A percentile compares a stretch with the other conserved stretches of the same genome.
Conservation (phyloP, 2,888 invertebrate species). For the Oscheius sp. region DNA sequence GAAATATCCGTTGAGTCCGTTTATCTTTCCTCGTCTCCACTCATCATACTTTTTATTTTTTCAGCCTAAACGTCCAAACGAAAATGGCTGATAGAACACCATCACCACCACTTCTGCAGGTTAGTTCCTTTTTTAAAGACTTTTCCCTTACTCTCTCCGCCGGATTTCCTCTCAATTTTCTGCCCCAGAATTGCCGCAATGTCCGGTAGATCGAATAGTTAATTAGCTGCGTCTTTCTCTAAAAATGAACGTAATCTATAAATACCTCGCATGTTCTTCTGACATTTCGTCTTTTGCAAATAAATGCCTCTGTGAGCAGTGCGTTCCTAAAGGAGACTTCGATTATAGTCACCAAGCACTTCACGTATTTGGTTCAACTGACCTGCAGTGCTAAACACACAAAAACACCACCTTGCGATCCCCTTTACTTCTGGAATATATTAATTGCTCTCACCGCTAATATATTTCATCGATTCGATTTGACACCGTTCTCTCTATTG, state of each 20-base stretch:
- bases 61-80: background rate
- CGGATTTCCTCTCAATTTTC: slow-evolving; percentile 5
- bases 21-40: background rate
- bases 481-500: too few relatives aligned
- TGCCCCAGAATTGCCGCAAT: slow-evolving; percentile 13
- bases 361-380: slow-evolving; percentile 1
- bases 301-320: slow-evolving; percentile 8
- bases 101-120: slow-evolving; percentile 16
- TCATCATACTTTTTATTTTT: background rate
- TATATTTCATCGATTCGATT: too few relatives aligned
- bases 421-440: too few relatives aligned
- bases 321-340: slow-evolving; percentile 9
- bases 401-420: too few relatives aligned
- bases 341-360: slow-evolving; percentile 8
- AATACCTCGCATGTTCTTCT: slow-evolving; percentile 20
- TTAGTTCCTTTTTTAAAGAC: background rate
- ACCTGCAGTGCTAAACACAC: too few relatives aligned
- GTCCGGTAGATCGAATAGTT: background rate
- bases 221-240: slow-evolving; percentile 18
- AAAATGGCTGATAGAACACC: slow-evolving; percentile 23
- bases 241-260: slow-evolving; percentile 23
- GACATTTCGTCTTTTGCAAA: slow-evolving; percentile 27
- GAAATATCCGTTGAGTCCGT: background rate
- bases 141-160: background rate
- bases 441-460: too few relatives aligned